phyloP scores from a whole-genome alignment of 2,113 vertebrate species.

The Plotosus lineatus region DNA sequence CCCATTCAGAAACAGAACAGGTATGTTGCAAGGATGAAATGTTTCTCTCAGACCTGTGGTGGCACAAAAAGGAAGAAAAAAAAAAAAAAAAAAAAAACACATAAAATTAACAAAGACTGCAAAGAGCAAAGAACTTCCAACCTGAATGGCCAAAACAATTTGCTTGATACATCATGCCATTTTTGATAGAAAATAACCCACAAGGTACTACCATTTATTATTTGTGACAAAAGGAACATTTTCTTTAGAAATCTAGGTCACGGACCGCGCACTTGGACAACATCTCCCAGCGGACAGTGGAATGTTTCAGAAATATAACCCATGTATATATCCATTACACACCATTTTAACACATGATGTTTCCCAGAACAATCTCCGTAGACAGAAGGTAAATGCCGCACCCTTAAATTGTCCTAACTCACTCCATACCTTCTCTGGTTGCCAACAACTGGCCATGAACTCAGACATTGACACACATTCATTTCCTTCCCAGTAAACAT shows the following conservation, averaged over 20 bases:
- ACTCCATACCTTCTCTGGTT: conserved; percentile 8
- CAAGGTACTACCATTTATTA: not conserved
- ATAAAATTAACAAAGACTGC: too few relatives aligned
- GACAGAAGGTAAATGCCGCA: not conserved
- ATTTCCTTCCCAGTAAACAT: not conserved
- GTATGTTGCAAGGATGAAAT: too few relatives aligned
- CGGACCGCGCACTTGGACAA: conserved; percentile 33
- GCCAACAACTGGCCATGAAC: not conserved
- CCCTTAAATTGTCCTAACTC: conserved; percentile 7
- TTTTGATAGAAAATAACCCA: not conserved
- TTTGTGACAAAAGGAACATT: not conserved
- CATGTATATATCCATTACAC: conserved; percentile 11
- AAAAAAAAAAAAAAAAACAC: too few relatives aligned
- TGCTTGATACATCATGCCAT: not conserved
- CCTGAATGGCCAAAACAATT: not conserved
- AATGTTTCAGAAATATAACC: conserved; percentile 38
- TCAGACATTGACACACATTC: not conserved
- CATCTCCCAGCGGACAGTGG: not conserved
- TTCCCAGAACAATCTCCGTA: not conserved
- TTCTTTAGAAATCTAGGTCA: conserved; percentile 31
- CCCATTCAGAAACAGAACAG: too few relatives aligned
- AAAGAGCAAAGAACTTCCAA: not conserved
- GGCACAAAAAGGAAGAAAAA: too few relatives aligned
- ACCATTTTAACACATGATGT: not conserved
- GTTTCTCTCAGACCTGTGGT: too few relatives aligned